phyloP scores from a whole-genome alignment of 2,113 vertebrate species.

The Catagonus wagneri region DNA sequence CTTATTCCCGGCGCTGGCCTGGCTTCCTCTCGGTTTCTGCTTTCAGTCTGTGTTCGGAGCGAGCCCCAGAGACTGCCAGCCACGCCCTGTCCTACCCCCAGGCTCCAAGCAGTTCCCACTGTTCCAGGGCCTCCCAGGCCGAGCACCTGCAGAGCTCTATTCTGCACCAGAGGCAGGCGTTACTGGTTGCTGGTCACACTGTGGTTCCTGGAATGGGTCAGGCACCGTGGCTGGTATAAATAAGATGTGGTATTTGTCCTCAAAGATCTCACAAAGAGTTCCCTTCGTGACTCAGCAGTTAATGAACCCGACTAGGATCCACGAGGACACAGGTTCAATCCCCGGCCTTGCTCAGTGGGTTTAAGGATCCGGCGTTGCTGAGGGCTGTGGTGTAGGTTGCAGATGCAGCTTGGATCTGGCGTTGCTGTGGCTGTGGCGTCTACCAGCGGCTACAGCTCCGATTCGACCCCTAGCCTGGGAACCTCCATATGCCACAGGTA shows the following conservation, averaged over 20 bases:
- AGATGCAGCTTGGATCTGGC: too few relatives aligned
- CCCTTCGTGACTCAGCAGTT: too few relatives aligned
- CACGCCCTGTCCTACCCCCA: neutral
- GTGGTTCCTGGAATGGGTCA: neutral
- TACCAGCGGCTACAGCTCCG: too few relatives aligned
- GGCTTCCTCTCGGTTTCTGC: neutral
- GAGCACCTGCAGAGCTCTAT: neutral
- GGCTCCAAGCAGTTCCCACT: neutral
- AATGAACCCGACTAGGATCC: too few relatives aligned
- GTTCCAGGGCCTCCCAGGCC: neutral
- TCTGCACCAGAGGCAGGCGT: neutral
- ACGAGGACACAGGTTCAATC: too few relatives aligned
- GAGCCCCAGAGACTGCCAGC: neutral
- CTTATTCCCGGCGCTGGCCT: neutral
- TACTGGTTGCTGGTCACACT: neutral
- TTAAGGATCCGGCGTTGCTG: too few relatives aligned
- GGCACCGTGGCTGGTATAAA: neutral
- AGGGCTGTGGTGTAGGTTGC: too few relatives aligned
- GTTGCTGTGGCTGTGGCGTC: too few relatives aligned
- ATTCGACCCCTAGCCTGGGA: too few relatives aligned
- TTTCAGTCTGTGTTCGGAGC: neutral
- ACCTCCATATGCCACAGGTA: too few relatives aligned
- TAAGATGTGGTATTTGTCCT: neutral
- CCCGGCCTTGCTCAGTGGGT: too few relatives aligned
- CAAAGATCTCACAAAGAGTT: neutral